Percentiles rank a stretch among this genome's conserved stretches.
These are phyloP conservation scores for Synodontis membranacea DNA, from an alignment of 2,113 vertebrate species.

Conservation along the genomic window DNA sequence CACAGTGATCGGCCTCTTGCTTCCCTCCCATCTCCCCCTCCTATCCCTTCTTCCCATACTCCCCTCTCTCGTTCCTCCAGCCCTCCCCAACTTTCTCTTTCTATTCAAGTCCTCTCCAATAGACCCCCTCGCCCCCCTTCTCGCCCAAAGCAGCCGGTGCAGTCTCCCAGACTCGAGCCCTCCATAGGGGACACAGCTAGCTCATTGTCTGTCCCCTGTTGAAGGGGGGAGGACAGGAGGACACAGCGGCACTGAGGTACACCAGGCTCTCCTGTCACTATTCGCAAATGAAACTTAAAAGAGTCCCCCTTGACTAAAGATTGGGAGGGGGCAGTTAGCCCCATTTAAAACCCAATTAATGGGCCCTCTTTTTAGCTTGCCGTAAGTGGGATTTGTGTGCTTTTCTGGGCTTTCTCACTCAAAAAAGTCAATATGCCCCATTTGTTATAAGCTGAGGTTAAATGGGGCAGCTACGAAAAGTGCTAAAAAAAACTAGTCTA, in stretches of 20 bases:
- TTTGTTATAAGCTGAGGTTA: constrained; percentile 47
- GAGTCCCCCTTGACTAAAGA: constrained; percentile 53
- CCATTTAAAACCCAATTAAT: constrained; percentile 64
- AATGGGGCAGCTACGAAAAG: constrained; percentile 42
- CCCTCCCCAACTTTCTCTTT: constrained; percentile 57
- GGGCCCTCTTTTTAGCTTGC: constrained; percentile 55
- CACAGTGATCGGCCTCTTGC: constrained; percentile 71
- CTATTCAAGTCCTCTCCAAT: constrained; percentile 40
- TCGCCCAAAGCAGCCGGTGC: constrained; percentile 71
- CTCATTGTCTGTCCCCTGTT: constrained; percentile 69
- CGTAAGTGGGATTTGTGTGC: constrained; percentile 55
- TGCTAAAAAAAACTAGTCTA: constrained; percentile 34
- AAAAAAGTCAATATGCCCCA: constrained; percentile 55
- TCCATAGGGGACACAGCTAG: constrained; percentile 71
- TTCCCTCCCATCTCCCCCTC: constrained; percentile 55
- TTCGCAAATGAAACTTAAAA: constrained; percentile 59
- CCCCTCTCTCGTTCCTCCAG: constrained; percentile 64
- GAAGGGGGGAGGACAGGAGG: constrained; percentile 63
- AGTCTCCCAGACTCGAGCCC: constrained; percentile 70
- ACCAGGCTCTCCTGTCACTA: constrained; percentile 64
- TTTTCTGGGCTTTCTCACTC: constrained; percentile 46
- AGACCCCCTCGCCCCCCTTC: constrained; percentile 52
- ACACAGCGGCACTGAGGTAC: constrained; percentile 62
- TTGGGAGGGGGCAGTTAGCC: constrained; percentile 55
- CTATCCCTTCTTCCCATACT: constrained; percentile 72